Percentiles rank a stretch among this genome's conserved stretches.
These are phyloP conservation scores for Heterocephalus glaber DNA, from an alignment of 2,113 vertebrate genomes.

Conservation along the genomic window DNA sequence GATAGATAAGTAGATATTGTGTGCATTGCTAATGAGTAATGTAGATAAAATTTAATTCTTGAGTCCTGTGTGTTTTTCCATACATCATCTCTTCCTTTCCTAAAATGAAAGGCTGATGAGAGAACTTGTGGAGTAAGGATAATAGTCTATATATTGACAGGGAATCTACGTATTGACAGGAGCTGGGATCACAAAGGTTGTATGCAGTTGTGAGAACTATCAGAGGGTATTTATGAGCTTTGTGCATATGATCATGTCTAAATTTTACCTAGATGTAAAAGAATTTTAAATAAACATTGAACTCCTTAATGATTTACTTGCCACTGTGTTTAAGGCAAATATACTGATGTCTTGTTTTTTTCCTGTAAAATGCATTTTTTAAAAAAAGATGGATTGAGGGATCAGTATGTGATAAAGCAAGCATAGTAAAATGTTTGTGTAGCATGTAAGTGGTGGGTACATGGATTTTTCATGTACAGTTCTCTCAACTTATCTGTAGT, in stretches of 20 bases:
- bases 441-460: not conserved
- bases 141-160: not conserved
- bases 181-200: not conserved
- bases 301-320: not conserved
- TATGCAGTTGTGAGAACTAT: constrained; percentile 11
- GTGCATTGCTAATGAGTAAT: not conserved
- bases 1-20: not conserved
- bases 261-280: constrained; percentile 38
- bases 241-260: not conserved
- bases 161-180: not conserved
- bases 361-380: constrained; percentile 38
- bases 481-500: constrained; percentile 43
- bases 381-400: not conserved
- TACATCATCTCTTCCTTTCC: not conserved
- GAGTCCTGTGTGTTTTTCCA: not conserved
- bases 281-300: constrained; percentile 39
- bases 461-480: not conserved
- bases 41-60: constrained; percentile 8
- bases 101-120: not conserved
- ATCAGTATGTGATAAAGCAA: not conserved
- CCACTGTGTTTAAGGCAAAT: not conserved
- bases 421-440: not conserved
- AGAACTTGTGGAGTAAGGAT: not conserved
- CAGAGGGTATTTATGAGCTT: not conserved
- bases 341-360: not conserved